phyloP scores from a whole-genome alignment of 2,888 invertebrate genomes.

The Leptura quadrifasciata region DNA sequence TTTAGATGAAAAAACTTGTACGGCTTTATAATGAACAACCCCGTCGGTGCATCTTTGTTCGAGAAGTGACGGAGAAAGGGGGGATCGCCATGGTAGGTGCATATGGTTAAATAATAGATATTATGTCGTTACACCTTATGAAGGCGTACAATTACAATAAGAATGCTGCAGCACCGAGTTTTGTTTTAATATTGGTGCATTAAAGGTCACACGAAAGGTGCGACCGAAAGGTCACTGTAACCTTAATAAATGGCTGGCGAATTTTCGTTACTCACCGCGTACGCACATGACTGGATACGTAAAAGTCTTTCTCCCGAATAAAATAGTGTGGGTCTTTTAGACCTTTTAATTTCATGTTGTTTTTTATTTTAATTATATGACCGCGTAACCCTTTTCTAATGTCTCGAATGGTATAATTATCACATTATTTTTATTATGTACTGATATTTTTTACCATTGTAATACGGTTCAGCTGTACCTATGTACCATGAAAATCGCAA shows the following conservation, averaged over 20 bases:
- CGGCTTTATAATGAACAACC: not conserved
- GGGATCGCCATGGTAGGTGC: not conserved
- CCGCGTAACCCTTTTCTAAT: too few relatives aligned
- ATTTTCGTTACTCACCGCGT: too few relatives aligned
- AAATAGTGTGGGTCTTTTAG: too few relatives aligned
- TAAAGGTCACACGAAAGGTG: constrained; percentile 1
- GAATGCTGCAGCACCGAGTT: not conserved
- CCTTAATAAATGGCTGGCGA: not conserved
- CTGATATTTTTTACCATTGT: too few relatives aligned
- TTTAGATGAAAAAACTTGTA: not conserved
- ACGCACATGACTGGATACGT: too few relatives aligned
- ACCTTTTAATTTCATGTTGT: too few relatives aligned
- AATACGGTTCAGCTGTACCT: too few relatives aligned
- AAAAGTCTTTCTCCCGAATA: too few relatives aligned
- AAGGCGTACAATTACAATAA: constrained; percentile 1
- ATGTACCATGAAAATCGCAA: too few relatives aligned
- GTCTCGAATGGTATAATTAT: too few relatives aligned
- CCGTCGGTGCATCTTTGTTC: not conserved
- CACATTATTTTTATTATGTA: too few relatives aligned
- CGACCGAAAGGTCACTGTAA: not conserved
- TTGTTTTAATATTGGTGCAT: not conserved
- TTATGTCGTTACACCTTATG: not conserved
- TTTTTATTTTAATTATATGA: too few relatives aligned
- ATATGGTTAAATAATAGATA: not conserved
- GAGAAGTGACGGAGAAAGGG: not conserved